Conservation (phyloP, 2,888 invertebrate species). For the Vesta saturnalis region DNA sequence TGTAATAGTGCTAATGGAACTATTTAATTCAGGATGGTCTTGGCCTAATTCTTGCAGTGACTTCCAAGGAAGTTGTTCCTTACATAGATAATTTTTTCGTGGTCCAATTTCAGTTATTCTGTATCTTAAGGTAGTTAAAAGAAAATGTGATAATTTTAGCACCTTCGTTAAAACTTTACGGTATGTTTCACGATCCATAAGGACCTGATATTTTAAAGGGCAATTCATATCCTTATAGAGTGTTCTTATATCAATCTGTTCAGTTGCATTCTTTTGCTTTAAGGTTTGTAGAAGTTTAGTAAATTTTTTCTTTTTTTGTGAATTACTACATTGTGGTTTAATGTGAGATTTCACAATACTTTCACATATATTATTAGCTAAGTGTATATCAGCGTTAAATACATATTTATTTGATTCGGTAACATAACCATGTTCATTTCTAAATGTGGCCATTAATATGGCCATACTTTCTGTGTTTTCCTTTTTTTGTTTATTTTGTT, state of each 20-base stretch:
- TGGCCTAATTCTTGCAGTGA: neutral
- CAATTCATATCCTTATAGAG: neutral
- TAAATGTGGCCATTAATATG: neutral
- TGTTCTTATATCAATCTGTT: neutral
- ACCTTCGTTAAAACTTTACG: neutral
- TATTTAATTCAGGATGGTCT: constrained; percentile 1
- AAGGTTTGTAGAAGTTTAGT: neutral
- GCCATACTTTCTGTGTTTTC: neutral
- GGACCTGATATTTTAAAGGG: neutral
- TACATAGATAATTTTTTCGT: constrained; percentile 11
- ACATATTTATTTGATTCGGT: neutral
- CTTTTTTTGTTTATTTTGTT: constrained; percentile 13
- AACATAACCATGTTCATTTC: constrained; percentile 1
- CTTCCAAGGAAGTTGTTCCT: neutral
- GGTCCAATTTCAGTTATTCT: constrained; percentile 16
- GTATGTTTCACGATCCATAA: neutral
- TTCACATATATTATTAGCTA: neutral
- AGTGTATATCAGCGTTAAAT: neutral
- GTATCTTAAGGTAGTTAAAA: constrained; percentile 2
- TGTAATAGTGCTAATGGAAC: too few relatives aligned
- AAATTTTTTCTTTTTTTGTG: neutral
- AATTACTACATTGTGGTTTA: neutral
- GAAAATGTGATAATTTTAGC: neutral
- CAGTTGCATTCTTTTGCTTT: neutral
- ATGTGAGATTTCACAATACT: neutral